Evolutionary conservation across 2,888 invertebrate species (phyloP).

Genomic region (Litoditis marina): DNA sequence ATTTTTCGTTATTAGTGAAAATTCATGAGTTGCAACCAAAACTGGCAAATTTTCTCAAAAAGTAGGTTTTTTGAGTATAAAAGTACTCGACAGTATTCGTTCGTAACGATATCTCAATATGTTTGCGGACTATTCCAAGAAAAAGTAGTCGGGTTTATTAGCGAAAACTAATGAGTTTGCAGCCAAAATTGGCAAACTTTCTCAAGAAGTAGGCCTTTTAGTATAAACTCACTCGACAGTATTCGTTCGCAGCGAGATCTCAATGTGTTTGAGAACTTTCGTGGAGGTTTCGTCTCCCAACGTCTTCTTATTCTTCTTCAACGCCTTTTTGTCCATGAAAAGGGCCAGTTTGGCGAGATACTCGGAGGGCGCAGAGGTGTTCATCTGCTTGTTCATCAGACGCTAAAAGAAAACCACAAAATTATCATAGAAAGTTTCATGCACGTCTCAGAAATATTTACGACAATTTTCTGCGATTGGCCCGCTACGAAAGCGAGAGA

Average conservation of each 20-base stretch:
- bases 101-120: slow-evolving; percentile 94
- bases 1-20: too few species aligned
- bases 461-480: too few species aligned
- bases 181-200: background rate
- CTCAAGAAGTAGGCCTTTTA: background rate
- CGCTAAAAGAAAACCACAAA: slow-evolving; percentile 14
- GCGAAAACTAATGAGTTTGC: background rate
- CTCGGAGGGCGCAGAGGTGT: slow-evolving; percentile 72
- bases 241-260: slow-evolving; percentile 96
- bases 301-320: slow-evolving; percentile 35
- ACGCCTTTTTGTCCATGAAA: slow-evolving; percentile 78
- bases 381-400: slow-evolving; percentile 24
- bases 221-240: slow-evolving; percentile 83
- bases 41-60: too few species aligned
- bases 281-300: slow-evolving; percentile 77
- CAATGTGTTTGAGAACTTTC: slow-evolving; percentile 92
- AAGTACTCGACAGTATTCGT: slow-evolving; percentile 94
- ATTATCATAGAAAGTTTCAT: background rate
- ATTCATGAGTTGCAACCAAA: too few species aligned
- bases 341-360: slow-evolving; percentile 92
- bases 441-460: too few species aligned
- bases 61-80: too few species aligned
- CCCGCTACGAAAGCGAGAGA: too few species aligned
- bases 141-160: too few species aligned
- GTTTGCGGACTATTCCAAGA: too few species aligned